These are phyloP conservation scores for Mercenaria mercenaria DNA, from an alignment of 1,140 invertebrate genomes.

Conservation along the genomic window DNA sequence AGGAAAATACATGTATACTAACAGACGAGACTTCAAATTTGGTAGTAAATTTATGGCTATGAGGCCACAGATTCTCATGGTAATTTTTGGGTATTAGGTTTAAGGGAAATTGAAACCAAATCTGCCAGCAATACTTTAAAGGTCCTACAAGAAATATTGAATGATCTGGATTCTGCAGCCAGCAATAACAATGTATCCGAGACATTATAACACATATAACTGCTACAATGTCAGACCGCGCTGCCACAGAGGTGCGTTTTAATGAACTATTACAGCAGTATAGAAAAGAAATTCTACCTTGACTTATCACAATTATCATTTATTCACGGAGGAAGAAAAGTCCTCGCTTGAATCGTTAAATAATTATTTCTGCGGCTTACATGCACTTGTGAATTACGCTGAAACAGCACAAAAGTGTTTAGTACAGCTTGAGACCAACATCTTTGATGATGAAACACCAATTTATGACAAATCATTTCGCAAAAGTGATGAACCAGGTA, in stretches of 20 bases:
- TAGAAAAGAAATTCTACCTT: slow-evolving; percentile 6
- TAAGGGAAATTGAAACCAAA: slow-evolving; percentile 53
- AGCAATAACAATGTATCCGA: background rate
- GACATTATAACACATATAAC: background rate
- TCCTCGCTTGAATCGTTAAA: background rate
- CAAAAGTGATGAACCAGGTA: background rate
- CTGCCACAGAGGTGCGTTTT: slow-evolving; percentile 26
- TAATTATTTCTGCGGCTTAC: slow-evolving; percentile 22
- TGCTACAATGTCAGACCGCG: slow-evolving; percentile 31
- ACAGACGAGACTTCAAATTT: slow-evolving; percentile 51
- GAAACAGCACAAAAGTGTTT: background rate
- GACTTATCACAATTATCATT: background rate
- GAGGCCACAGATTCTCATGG: slow-evolving; percentile 28
- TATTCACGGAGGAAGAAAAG: slow-evolving; percentile 2
- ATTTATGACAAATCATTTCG: too few species aligned
- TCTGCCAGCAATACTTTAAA: slow-evolving; percentile 16
- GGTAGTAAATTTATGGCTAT: slow-evolving; percentile 50
- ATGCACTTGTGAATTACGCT: background rate
- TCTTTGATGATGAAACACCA: too few species aligned
- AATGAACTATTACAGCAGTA: background rate
- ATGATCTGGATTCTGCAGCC: slow-evolving; percentile 33
- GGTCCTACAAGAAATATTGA: slow-evolving; percentile 5
- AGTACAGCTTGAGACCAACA: background rate
- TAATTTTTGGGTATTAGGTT: slow-evolving; percentile 30
- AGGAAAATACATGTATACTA: slow-evolving; percentile 12